These are phyloP conservation scores for Protodeltote pygarga DNA, from an alignment of 2,888 invertebrate genomes.

Conservation along the genomic window DNA sequence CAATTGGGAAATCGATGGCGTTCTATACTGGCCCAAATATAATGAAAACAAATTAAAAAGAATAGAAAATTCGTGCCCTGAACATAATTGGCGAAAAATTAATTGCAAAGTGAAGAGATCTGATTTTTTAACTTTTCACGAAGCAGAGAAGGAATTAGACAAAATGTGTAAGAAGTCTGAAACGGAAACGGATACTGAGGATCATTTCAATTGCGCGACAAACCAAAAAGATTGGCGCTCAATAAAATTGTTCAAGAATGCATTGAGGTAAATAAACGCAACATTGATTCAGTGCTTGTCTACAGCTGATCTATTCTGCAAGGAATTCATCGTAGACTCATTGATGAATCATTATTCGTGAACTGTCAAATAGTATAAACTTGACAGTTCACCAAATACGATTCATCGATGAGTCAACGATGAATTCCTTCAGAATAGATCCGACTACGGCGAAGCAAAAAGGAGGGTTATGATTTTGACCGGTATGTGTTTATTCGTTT, in stretches of 20 bases:
- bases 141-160: conserved; percentile 26
- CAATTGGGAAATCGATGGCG: conserved; percentile 11
- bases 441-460: neutral
- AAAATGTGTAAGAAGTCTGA: conserved; percentile 26
- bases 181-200: conserved; percentile 16
- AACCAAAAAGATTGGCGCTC: neutral
- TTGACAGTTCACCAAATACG: neutral
- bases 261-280: conserved; percentile 12
- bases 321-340: neutral
- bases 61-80: conserved; percentile 11
- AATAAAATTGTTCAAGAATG: conserved; percentile 14
- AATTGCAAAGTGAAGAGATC: conserved; percentile 23
- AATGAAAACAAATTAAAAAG: conserved; percentile 13
- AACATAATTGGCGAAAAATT: conserved; percentile 21
- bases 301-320: neutral
- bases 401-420: neutral
- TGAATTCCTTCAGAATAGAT: neutral
- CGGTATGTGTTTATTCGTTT: conserved; percentile 10
- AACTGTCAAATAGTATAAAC: neutral
- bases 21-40: conserved; percentile 8
- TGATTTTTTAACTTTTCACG: conserved; percentile 17
- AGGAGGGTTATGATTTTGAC: conserved; percentile 3
- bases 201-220: conserved; percentile 3
- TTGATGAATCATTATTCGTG: neutral
- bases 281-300: neutral